phyloP scores from a whole-genome alignment of 2,797 vertebrate species.

The Micrastur ruficollis region DNA sequence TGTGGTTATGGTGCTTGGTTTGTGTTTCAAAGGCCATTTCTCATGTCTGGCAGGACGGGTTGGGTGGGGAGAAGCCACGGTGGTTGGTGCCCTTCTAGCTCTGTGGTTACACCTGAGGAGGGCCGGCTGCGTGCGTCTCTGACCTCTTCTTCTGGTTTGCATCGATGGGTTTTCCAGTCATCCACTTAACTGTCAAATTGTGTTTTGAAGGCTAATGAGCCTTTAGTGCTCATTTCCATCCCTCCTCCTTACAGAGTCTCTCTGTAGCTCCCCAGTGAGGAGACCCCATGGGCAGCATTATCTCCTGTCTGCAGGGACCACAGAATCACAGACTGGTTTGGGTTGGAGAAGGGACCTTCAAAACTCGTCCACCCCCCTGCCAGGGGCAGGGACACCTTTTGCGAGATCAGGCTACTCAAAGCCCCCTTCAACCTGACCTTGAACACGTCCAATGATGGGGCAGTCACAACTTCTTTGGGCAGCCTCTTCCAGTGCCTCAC shows the following conservation, averaged over 20 bases:
- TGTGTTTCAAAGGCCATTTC: background rate
- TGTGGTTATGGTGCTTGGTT: background rate
- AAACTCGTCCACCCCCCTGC: background rate
- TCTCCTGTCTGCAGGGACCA: background rate
- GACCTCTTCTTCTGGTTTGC: background rate
- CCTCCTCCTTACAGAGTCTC: background rate
- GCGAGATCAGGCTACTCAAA: background rate
- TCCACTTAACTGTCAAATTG: background rate
- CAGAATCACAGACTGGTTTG: background rate
- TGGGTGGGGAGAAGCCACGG: background rate
- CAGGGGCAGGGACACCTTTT: background rate
- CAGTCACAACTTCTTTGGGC: background rate
- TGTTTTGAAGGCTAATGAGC: background rate
- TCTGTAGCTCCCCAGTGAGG: rapidly evolving
- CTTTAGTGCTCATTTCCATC: background rate
- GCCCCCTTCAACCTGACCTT: background rate
- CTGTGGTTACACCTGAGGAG: rapidly evolving
- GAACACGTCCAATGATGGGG: background rate
- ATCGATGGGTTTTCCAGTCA: background rate
- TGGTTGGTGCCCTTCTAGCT: background rate
- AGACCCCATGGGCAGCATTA: rapidly evolving
- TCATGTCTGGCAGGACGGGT: background rate
- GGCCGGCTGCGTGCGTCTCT: background rate
- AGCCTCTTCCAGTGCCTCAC: background rate
- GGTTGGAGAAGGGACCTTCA: background rate